A percentile compares a stretch with the other conserved stretches of the same genome.
Conservation (phyloP, 2,888 invertebrate species). For the Athrips mouffetella region DNA sequence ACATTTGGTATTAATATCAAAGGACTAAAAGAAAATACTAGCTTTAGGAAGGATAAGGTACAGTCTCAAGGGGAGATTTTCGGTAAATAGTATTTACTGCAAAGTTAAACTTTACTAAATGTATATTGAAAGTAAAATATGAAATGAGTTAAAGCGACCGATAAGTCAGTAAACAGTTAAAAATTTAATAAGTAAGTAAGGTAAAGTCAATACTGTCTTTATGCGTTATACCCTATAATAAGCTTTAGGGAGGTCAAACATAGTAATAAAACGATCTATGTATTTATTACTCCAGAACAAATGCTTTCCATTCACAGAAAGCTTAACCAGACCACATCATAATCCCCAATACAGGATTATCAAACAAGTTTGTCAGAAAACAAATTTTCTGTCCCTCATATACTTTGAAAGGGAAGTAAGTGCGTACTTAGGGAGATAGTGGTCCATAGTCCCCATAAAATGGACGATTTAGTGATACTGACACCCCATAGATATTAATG, state of each 20-base stretch:
- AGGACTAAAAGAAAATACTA: constrained; percentile 5
- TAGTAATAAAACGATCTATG: neutral
- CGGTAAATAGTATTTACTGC: too few species aligned
- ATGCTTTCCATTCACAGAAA: neutral
- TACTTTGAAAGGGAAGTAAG: constrained; percentile 28
- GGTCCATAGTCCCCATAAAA: constrained; percentile 27
- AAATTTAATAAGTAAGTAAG: too few species aligned
- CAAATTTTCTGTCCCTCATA: constrained; percentile 34
- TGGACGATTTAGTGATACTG: constrained; percentile 23
- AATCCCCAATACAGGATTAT: constrained; percentile 11
- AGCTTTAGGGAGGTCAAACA: too few species aligned
- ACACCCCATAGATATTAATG: constrained; percentile 21
- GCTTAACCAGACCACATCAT: constrained; percentile 4
- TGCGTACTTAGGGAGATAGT: constrained; percentile 24
- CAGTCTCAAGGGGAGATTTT: constrained; percentile 1
- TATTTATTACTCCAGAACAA: constrained; percentile 1
- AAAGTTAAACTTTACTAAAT: too few species aligned
- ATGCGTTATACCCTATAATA: too few species aligned
- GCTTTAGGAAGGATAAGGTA: neutral
- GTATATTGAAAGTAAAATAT: too few species aligned
- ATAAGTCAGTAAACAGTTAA: too few species aligned
- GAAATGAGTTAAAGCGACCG: too few species aligned
- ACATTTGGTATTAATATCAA: constrained; percentile 26
- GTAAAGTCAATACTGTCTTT: too few species aligned
- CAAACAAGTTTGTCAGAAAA: constrained; percentile 30